Conservation (phyloP, 2,888 invertebrate genomes). For the Diloba caeruleocephala region DNA sequence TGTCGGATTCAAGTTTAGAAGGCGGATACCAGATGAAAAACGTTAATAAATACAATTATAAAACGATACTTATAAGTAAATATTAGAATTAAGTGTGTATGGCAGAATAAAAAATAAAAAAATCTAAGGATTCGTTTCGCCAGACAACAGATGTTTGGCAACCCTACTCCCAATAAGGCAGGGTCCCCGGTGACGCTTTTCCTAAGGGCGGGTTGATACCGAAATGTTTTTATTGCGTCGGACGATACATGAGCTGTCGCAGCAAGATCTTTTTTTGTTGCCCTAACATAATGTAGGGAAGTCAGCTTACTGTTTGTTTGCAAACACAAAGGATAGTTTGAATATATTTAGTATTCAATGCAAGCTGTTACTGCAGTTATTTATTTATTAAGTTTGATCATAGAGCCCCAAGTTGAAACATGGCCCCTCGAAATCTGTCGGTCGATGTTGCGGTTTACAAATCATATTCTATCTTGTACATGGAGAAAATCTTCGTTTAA, state of each 20-base stretch:
- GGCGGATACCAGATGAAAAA: slow-evolving; percentile 17
- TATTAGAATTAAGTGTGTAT: no score
- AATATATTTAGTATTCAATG: slow-evolving; percentile 26
- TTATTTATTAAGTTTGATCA: slow-evolving; percentile 12
- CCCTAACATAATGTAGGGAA: slow-evolving; percentile 42
- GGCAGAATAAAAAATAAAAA: no score
- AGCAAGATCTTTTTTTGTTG: slow-evolving; percentile 46
- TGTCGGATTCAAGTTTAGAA: slow-evolving; percentile 29
- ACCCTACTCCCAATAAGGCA: slow-evolving; percentile 39
- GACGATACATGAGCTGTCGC: slow-evolving; percentile 56
- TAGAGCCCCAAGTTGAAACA: no score
- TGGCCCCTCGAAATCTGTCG: no score
- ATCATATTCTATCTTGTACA: no score
- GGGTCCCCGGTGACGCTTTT: slow-evolving; percentile 25
- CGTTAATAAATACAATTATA: not conserved
- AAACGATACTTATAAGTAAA: not conserved
- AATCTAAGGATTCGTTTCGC: no score
- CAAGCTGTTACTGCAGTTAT: slow-evolving; percentile 4
- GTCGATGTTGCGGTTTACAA: no score
- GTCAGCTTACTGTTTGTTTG: slow-evolving; percentile 39
- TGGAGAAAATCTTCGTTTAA: no score
- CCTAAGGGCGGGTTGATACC: slow-evolving; percentile 56
- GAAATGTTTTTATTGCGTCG: slow-evolving; percentile 59
- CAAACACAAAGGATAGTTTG: slow-evolving; percentile 14
- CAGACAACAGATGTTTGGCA: slow-evolving; percentile 1